These are phyloP conservation scores for Ambastaia sidthimunki DNA, from an alignment of 2,797 vertebrate species.

Conservation along the genomic window DNA sequence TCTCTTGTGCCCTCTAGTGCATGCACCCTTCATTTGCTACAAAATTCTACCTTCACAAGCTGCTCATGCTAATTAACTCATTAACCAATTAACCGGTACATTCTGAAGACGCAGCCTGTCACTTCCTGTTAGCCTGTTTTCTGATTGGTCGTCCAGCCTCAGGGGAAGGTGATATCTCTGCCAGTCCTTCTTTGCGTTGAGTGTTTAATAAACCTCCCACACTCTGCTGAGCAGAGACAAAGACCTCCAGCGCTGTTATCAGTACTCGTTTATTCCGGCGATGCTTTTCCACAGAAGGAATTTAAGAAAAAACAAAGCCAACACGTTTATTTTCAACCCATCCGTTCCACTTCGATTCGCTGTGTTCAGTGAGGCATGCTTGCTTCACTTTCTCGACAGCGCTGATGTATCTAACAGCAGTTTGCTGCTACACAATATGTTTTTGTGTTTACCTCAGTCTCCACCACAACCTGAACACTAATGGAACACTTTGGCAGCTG, in stretches of 20 bases:
- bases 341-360: slow-evolving; percentile 16
- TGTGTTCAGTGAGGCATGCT: slow-evolving; percentile 8
- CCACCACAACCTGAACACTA: not conserved
- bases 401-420: slow-evolving; percentile 38
- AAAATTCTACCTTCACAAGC: slow-evolving; percentile 36
- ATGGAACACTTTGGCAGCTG: slow-evolving; percentile 13
- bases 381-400: slow-evolving; percentile 11
- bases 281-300: slow-evolving; percentile 30
- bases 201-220: slow-evolving; percentile 46
- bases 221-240: slow-evolving; percentile 48
- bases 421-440: not conserved
- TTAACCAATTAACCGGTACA: slow-evolving; percentile 61
- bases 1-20: not conserved
- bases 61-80: slow-evolving; percentile 59
- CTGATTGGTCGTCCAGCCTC: slow-evolving; percentile 31
- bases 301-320: slow-evolving; percentile 18
- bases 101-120: slow-evolving; percentile 50
- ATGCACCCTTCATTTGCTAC: slow-evolving; percentile 7
- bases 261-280: slow-evolving; percentile 42
- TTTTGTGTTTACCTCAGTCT: not conserved
- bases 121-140: slow-evolving; percentile 48
- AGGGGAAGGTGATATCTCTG: slow-evolving; percentile 39
- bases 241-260: slow-evolving; percentile 40
- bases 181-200: slow-evolving; percentile 31
- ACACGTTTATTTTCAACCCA: slow-evolving; percentile 4